Evolutionary conservation across 1,140 invertebrate species (phyloP), one percentile per base, ranked within the genome.

Genomic region (Harpegnathos saltator): DNA sequence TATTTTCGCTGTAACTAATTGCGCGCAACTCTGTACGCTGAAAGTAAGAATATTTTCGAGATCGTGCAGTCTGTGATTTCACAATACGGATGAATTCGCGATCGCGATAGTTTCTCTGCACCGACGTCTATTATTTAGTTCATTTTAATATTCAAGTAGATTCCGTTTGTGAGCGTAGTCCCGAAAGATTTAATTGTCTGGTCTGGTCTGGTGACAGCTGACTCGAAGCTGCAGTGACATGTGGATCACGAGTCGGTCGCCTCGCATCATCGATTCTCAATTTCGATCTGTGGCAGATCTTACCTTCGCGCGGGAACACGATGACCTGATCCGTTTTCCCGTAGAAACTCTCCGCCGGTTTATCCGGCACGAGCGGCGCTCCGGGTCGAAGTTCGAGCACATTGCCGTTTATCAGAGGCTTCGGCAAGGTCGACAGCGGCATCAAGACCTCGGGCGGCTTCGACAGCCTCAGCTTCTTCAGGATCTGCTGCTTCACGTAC

Each of bases 401-500:
- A 80, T 93, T 93, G 1, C 96, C 96, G 85, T 97, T 96, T 56
- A 96, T 96, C 44, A 97, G 94, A 2, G 97, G 96, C 90, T 96
- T 95, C 0, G 97, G 97, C 85, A 97, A 92, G 26, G 95, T 95
- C 83, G 95, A 95, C 1, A 96, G 91, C 3, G 95, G 91, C 22
- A 95, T 88, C 9, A 95, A 95, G 1, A 96, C 95, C 59, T 95
- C 95, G 9, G 97, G 97, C 82, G 96, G 96, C 90, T 96, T 96
- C 59, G 96, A 97, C 1, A 98, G 91, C 75, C 97, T 92, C 59
- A 98, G 90, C 91, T 97, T 97, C 91, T 96, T 96, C 66, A 98
- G 91, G 19, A 98, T 98, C 92, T 97, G 97, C 86, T 97, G 95
- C 90, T 98, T 98, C 12, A 97, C 97, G 82, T 97, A 97, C 91